These are phyloP conservation scores for Lydus trimaculatus DNA, from an alignment of 2,888 invertebrate genomes.

Conservation along the genomic window DNA sequence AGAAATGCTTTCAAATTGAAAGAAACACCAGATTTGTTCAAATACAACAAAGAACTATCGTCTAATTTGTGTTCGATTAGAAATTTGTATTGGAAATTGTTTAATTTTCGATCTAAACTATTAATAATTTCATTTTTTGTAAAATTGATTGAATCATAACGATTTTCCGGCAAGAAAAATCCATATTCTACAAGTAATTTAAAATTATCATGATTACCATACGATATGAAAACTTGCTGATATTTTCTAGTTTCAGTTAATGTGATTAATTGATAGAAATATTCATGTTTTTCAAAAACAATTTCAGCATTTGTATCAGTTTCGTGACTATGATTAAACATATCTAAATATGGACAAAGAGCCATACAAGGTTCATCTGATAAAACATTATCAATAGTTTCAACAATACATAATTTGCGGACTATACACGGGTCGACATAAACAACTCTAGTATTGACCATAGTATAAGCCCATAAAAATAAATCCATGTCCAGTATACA, in stretches of 20 bases:
- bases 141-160: slow-evolving; percentile 40
- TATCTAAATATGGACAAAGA: slow-evolving; percentile 86
- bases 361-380: slow-evolving; percentile 73
- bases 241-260: slow-evolving; percentile 65
- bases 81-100: slow-evolving; percentile 65
- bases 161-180: slow-evolving; percentile 66
- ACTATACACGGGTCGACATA: slow-evolving; percentile 69
- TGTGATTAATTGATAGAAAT: slow-evolving; percentile 65
- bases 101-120: slow-evolving; percentile 38
- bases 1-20: slow-evolving; percentile 67
- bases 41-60: slow-evolving; percentile 66
- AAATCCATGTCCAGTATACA: slow-evolving; percentile 62
- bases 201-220: slow-evolving; percentile 82
- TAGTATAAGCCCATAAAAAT: slow-evolving; percentile 83
- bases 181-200: slow-evolving; percentile 89
- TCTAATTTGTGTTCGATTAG: slow-evolving; percentile 68
- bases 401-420: slow-evolving; percentile 54
- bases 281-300: slow-evolving; percentile 42
- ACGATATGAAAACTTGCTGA: slow-evolving; percentile 87
- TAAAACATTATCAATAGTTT: slow-evolving; percentile 49
- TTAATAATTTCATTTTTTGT: slow-evolving; percentile 38
- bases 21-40: slow-evolving; percentile 69
- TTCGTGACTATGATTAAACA: slow-evolving; percentile 83
- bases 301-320: slow-evolving; percentile 64
- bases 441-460: slow-evolving; percentile 86